Conservation (phyloP, 2,113 vertebrate genomes). For the Orcinus orca region DNA sequence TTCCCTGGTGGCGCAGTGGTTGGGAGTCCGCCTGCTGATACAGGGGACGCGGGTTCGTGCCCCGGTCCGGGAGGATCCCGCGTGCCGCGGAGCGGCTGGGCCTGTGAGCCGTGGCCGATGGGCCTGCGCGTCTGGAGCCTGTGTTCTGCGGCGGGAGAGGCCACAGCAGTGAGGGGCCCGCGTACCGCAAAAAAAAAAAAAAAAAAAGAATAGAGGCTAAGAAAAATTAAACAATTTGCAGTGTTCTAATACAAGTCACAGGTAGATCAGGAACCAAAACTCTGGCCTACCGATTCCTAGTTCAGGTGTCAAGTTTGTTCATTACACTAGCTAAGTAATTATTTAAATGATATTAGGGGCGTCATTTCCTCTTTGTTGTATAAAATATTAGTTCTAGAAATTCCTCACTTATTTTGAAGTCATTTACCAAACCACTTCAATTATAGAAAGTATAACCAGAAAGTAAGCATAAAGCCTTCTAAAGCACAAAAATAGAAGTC, state of each 20-base stretch:
- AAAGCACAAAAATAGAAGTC: neutral
- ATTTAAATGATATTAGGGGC: neutral
- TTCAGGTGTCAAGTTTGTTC: neutral
- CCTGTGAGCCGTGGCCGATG: no score
- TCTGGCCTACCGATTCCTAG: neutral
- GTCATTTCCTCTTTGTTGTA: neutral
- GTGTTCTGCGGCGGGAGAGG: no score
- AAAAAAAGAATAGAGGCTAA: neutral
- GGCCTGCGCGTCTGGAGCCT: no score
- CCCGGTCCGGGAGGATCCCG: no score
- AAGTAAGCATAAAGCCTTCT: neutral
- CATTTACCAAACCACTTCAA: neutral
- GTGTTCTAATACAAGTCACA: neutral
- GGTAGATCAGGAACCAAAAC: neutral
- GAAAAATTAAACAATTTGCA: neutral
- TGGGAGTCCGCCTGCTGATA: no score
- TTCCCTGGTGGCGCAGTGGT: no score
- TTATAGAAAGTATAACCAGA: neutral
- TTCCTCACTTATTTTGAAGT: neutral
- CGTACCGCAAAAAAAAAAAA: no score
- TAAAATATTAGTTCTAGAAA: constrained; percentile 8
- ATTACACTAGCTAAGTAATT: neutral
- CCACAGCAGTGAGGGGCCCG: no score
- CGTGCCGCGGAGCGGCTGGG: no score
- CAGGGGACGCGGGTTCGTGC: no score